Base-by-base conservation (phyloP, 2,113 vertebrate species). In the Myanophis thanlyinensis region DNA sequence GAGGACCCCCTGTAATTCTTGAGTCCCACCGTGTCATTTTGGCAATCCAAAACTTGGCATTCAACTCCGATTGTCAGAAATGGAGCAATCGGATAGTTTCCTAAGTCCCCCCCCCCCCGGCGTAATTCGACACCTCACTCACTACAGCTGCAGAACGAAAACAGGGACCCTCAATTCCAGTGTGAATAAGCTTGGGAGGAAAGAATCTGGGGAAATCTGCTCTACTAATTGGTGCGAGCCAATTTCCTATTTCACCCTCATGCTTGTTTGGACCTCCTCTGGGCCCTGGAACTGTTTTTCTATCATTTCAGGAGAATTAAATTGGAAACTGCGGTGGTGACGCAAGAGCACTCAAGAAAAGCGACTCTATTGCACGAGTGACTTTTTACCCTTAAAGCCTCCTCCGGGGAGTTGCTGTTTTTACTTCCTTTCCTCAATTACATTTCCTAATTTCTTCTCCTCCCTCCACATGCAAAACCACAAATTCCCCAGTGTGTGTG, bases 241-340 rank as follows among this genome's bases (percentile, higher is more conserved):
- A 87, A 92, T 94, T 95, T 93, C 80, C 52, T 47, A 48, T 54
- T 93, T 91, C 54, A 80, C 88, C n/a, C 85, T 90, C 59, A 44
- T 54, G 80, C 73, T 30, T 90, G 18, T 49, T 95, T 88, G 84
- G 91, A 93, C 87, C 92, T 90, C 91, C 94, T 94, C 93, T 73
- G 93, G 90, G 88, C 94, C 49, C n/a, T 30, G 18, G 5, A 87
- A 56, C 93, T 95, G 91, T 93, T 96, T 88, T 96, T 59, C 88
- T 93, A 95, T 15, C 54, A 93, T 93, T 93, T 91, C 94, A 73
- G 92, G 73, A 93, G 35, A 40, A 94, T 46, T 92, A 92, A 95
- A 96, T 49, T 46, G 92, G 90, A 91, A 93, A 73, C 91, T 49
- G 67, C 48, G 51, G 12, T 89, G 87, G 47, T 95, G 95, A 97